phyloP scores from a whole-genome alignment of 1,140 invertebrate species.

The Meloidogyne hapla region DNA sequence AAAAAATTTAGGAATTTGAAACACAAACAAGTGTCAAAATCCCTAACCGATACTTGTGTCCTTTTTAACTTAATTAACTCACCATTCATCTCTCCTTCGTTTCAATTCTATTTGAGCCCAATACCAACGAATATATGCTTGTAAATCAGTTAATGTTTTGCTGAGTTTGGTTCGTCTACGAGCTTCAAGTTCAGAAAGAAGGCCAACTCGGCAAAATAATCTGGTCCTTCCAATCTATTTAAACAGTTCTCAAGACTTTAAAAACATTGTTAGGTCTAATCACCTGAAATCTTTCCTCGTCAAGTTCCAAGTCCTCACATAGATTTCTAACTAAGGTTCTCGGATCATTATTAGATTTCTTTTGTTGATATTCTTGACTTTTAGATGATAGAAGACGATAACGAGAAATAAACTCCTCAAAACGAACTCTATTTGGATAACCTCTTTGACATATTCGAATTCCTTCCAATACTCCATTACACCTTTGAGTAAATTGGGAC shows the following conservation, averaged over 20 bases:
- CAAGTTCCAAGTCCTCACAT: conserved; percentile 34
- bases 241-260: too few species aligned
- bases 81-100: conserved; percentile 44
- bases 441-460: conserved; percentile 90
- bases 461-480: conserved; percentile 86
- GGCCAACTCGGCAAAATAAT: conserved; percentile 58
- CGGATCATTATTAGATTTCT: neutral
- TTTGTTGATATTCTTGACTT: neutral
- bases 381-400: conserved; percentile 54
- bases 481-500: conserved; percentile 25
- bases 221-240: conserved; percentile 49
- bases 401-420: conserved; percentile 81
- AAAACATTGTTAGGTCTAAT: neutral
- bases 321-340: conserved; percentile 24
- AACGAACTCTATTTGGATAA: conserved; percentile 88
- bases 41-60: neutral
- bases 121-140: conserved; percentile 55
- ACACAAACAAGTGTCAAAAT: too few species aligned
- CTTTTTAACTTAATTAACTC: neutral
- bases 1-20: too few species aligned
- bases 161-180: conserved; percentile 41
- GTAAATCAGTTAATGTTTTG: conserved; percentile 38
- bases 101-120: conserved; percentile 18
- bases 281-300: conserved; percentile 36
- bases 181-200: conserved; percentile 56